A percentile compares a stretch with the other conserved stretches of the same genome.
phyloP scores from a whole-genome alignment of 2,797 vertebrate species.

The Phataginus tetradactyla region DNA sequence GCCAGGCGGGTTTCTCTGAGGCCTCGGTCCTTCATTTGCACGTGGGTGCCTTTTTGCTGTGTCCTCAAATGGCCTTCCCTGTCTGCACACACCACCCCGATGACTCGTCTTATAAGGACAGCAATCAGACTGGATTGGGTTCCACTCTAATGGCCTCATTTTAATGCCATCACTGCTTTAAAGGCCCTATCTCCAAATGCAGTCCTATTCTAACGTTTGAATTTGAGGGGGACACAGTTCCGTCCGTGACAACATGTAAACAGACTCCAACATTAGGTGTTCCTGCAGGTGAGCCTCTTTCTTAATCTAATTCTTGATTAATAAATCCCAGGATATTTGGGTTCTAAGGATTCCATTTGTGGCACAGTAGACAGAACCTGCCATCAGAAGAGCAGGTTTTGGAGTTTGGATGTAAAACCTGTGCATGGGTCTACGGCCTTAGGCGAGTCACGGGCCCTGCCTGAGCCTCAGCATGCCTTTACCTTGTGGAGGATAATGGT shows the following conservation, averaged over 20 bases:
- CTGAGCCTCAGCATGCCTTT: neutral
- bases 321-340: neutral
- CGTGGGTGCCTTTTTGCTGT: neutral
- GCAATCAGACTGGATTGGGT: neutral
- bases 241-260: neutral
- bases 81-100: rapidly evolving
- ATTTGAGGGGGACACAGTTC: neutral
- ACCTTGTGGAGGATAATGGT: neutral
- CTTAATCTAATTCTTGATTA: neutral
- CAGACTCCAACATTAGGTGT: neutral
- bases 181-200: neutral
- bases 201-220: neutral
- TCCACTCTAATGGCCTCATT: neutral
- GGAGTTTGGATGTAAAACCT: neutral
- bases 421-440: neutral
- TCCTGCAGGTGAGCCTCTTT: neutral
- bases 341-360: neutral
- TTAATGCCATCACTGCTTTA: neutral
- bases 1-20: neutral
- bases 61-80: neutral
- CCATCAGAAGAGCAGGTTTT: neutral
- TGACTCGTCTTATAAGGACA: neutral
- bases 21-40: neutral
- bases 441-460: neutral
- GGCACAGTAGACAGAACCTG: neutral